Evolutionary conservation across 2,797 vertebrate species (phyloP).

Genomic region (Nyctibius grandis): DNA sequence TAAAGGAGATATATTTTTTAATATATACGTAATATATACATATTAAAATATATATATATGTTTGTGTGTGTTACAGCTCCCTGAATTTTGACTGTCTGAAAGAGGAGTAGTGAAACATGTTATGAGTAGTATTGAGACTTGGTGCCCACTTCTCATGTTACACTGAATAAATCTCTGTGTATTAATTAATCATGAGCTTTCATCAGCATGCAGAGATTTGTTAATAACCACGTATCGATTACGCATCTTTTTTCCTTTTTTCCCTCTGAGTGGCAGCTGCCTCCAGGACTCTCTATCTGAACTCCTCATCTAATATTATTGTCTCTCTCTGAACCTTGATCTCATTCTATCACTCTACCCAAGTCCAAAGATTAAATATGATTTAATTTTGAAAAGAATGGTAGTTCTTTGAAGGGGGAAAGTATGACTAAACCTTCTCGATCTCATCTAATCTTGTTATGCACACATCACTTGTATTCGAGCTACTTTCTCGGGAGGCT

Average conservation of each 20-base stretch:
- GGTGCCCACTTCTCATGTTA: background rate
- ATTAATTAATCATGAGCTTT: background rate
- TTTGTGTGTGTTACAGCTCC: background rate
- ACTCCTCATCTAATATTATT: background rate
- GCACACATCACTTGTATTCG: rapidly evolving
- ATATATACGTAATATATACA: too few species aligned
- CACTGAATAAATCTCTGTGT: background rate
- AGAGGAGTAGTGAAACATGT: background rate
- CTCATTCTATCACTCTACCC: background rate
- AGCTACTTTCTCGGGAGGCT: background rate
- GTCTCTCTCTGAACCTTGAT: background rate
- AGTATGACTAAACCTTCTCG: background rate
- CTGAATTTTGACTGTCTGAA: background rate
- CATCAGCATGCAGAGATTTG: background rate
- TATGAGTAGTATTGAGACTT: background rate
- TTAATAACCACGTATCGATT: background rate
- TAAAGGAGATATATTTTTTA: too few species aligned
- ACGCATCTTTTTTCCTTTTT: background rate
- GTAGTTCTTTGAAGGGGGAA: background rate
- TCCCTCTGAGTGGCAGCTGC: background rate
- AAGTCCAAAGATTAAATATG: background rate
- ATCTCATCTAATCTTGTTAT: background rate
- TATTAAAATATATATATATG: background rate
- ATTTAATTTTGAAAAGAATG: background rate
- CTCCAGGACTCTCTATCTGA: background rate